Percentiles rank a stretch among this genome's conserved stretches.
phyloP scores from a whole-genome alignment of 2,888 invertebrate genomes.

The Ptychoptera albimana region DNA sequence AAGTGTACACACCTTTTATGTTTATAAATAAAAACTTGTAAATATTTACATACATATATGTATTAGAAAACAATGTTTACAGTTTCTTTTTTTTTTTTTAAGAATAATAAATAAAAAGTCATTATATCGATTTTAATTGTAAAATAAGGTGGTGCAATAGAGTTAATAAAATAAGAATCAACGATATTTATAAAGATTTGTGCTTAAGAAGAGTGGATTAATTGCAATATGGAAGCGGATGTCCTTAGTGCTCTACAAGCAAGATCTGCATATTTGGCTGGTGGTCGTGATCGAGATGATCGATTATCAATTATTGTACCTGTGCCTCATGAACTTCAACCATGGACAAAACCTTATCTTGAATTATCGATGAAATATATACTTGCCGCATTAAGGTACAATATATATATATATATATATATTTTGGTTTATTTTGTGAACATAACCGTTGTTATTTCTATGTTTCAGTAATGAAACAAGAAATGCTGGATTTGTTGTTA shows the following conservation, averaged over 20 bases:
- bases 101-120: too few species aligned
- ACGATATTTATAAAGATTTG: too few species aligned
- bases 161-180: too few species aligned
- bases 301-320: conserved; percentile 44
- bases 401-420: too few species aligned
- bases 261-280: conserved; percentile 43
- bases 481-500: conserved; percentile 37
- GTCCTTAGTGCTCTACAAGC: conserved; percentile 41
- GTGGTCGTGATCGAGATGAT: conserved; percentile 47
- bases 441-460: not conserved
- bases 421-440: not conserved
- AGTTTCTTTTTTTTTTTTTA: too few species aligned
- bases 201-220: too few species aligned
- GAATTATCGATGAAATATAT: conserved; percentile 27
- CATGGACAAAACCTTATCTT: conserved; percentile 29
- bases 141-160: too few species aligned
- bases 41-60: too few species aligned
- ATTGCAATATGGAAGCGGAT: conserved; percentile 34
- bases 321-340: conserved; percentile 40
- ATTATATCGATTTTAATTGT: too few species aligned
- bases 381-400: conserved; percentile 26
- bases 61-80: too few species aligned
- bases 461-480: conserved; percentile 1
- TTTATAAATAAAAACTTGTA: too few species aligned
- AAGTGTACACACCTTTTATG: too few species aligned